phyloP scores from a whole-genome alignment of 92 coral and sea anemone genomes.

The Zoanthus sansibaricus region DNA sequence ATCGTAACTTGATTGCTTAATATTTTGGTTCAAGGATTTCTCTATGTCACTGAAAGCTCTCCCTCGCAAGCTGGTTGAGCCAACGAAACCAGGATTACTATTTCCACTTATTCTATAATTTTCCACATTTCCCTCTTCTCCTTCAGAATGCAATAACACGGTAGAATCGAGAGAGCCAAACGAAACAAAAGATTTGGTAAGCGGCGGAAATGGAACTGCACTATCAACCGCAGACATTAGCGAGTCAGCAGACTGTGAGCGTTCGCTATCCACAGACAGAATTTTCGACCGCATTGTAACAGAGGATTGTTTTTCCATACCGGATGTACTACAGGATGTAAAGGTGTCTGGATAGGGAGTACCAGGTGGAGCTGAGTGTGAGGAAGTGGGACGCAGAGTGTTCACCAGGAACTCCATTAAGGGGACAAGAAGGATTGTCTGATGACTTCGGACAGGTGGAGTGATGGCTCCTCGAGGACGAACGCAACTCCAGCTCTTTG shows the following conservation, averaged over 20 bases:
- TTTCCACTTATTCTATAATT: background rate
- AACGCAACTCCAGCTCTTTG: conserved; percentile 77
- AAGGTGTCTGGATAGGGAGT: conserved; percentile 71
- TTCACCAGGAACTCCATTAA: conserved; percentile 61
- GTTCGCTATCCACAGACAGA: background rate
- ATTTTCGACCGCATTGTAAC: background rate
- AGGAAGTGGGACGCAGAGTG: conserved; percentile 75
- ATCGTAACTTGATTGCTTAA: background rate
- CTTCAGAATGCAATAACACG: conserved; percentile 39
- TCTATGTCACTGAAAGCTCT: conserved; percentile 3
- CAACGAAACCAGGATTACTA: conserved; percentile 24
- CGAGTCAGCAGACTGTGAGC: conserved; percentile 32
- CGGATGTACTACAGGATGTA: conserved; percentile 38
- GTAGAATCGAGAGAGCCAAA: conserved; percentile 75
- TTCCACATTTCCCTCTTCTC: conserved; percentile 18
- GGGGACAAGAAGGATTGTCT: conserved; percentile 67
- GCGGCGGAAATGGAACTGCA: conserved; percentile 15
- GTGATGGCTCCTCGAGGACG: conserved; percentile 80
- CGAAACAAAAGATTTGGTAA: conserved; percentile 61
- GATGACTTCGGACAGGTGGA: conserved; percentile 84
- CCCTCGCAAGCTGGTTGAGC: conserved; percentile 19
- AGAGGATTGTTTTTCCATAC: conserved; percentile 1
- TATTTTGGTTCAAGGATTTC: background rate
- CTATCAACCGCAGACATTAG: conserved; percentile 19
- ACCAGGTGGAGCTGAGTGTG: conserved; percentile 88